Conservation (phyloP, 2,888 invertebrate species). For the Pomacea canaliculata region DNA sequence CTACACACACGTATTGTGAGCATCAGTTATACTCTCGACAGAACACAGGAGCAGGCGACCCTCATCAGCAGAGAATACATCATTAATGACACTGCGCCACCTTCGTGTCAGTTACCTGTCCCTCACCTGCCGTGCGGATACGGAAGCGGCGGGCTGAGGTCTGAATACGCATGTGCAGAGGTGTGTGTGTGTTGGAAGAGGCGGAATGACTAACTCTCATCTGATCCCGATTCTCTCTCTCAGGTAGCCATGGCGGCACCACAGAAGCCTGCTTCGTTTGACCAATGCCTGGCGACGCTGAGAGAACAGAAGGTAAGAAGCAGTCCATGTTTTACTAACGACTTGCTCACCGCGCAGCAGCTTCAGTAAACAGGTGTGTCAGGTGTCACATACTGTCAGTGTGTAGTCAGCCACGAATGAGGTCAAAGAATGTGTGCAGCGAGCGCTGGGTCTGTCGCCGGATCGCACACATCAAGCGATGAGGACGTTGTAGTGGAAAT, state of each 20-base stretch:
- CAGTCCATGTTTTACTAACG: not conserved
- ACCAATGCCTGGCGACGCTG: constrained; percentile 40
- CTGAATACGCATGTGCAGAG: constrained; percentile 4
- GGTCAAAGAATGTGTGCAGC: constrained; percentile 1
- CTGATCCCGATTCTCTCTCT: not conserved
- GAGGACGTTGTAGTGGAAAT: too few species aligned
- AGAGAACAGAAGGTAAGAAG: constrained; percentile 46
- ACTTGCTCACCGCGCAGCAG: not conserved
- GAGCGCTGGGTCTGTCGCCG: too few species aligned
- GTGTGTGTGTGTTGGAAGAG: not conserved
- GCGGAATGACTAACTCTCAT: not conserved
- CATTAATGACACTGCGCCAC: too few species aligned
- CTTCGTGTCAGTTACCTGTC: too few species aligned
- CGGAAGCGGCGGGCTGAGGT: constrained; percentile 6
- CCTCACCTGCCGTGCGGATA: not conserved
- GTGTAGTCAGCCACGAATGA: not conserved
- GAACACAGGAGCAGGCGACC: too few species aligned
- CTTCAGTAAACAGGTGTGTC: not conserved
- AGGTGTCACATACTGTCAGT: not conserved
- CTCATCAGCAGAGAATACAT: too few species aligned
- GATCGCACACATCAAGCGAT: too few species aligned
- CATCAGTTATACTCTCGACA: too few species aligned
- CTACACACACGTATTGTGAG: too few species aligned
- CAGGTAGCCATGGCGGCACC: constrained; percentile 41
- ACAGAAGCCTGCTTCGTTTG: constrained; percentile 39